Percentiles rank a stretch among this genome's conserved stretches.
These are phyloP conservation scores for Acyrthosiphon pisum DNA, from an alignment of 1,140 invertebrate genomes.

Conservation along the genomic window DNA sequence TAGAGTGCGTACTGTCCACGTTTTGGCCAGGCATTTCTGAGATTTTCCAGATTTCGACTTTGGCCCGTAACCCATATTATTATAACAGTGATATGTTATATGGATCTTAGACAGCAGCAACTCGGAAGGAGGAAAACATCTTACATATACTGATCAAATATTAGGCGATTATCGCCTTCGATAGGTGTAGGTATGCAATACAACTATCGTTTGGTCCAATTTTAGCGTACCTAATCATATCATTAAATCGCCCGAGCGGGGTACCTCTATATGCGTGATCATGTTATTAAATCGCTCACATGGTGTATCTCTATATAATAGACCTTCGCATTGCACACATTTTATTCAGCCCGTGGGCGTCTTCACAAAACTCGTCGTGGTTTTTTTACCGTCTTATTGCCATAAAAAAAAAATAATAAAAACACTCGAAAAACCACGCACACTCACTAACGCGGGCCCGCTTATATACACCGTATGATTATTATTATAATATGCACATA, in stretches of 20 bases:
- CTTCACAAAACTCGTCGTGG: neutral
- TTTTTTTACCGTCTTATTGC: neutral
- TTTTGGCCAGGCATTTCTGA: too few species aligned
- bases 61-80: too few species aligned
- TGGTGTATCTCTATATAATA: neutral
- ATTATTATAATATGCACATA: neutral
- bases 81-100: too few species aligned
- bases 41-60: too few species aligned
- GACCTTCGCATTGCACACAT: neutral
- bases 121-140: neutral
- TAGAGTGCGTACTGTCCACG: too few species aligned
- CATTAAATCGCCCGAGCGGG: neutral
- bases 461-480: neutral
- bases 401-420: conserved; percentile 27
- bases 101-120: neutral
- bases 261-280: neutral
- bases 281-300: neutral
- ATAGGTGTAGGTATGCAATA: neutral
- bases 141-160: neutral
- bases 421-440: neutral
- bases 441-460: neutral
- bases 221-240: neutral
- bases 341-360: conserved; percentile 11
- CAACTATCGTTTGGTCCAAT: conserved; percentile 4
- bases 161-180: neutral